Evolutionary conservation across 2,113 vertebrate species (phyloP).

Genomic region (Oreotrochilus melanogaster): DNA sequence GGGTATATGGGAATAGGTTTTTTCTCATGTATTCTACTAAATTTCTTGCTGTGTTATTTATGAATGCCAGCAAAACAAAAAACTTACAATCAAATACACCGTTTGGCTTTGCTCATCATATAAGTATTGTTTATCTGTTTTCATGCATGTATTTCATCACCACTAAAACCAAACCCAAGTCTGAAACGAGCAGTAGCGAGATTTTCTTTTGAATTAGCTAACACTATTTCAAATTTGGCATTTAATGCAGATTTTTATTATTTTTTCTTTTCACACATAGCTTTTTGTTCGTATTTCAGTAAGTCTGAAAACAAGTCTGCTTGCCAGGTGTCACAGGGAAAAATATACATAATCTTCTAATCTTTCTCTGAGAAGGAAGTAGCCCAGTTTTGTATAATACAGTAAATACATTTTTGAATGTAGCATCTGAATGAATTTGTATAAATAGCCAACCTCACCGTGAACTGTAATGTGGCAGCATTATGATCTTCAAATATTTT

Average conservation of each 20-base stretch:
- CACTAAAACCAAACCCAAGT: not conserved
- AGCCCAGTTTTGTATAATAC: not conserved
- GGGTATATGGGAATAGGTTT: not conserved
- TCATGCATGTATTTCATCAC: not conserved
- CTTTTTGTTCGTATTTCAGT: not conserved
- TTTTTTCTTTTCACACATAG: not conserved
- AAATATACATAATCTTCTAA: not conserved
- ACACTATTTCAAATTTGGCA: not conserved
- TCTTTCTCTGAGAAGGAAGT: not conserved
- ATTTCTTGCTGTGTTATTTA: not conserved
- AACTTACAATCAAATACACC: not conserved
- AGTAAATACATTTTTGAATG: not conserved
- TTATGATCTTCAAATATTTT: constrained; percentile 4
- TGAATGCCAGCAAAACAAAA: not conserved
- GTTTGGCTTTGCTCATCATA: not conserved
- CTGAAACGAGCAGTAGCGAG: not conserved
- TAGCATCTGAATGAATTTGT: constrained; percentile 13
- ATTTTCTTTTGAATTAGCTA: not conserved
- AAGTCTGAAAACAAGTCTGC: not conserved
- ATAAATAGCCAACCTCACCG: not conserved
- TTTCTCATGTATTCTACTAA: not conserved
- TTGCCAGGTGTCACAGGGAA: not conserved
- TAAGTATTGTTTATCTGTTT: not conserved
- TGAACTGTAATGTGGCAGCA: not conserved
- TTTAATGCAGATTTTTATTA: not conserved